Base-by-base conservation (phyloP, 92 coral and sea anemone species). In the Hydrozoanthus gracilis region DNA sequence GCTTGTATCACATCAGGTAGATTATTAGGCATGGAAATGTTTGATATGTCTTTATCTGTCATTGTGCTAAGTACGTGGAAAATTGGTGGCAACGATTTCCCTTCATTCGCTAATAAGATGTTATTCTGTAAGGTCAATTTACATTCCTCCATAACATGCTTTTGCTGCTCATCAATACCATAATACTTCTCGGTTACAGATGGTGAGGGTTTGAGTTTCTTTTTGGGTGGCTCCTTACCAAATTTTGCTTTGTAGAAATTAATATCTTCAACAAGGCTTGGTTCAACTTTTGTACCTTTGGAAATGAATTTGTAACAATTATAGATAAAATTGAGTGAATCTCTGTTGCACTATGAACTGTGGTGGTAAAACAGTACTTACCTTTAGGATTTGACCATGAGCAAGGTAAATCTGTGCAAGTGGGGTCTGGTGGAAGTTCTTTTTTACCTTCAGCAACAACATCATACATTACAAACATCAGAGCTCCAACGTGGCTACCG, bases 401-500 rank as follows among this genome's bases (percentile, higher is more conserved):
- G 83, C 89, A 91, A 71, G 84, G 88, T 76, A 90, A 62, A 70
- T 90, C 91, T 48, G 91, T 90, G 76, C 93, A 90, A n/a, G 90
- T 87, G 66, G 88, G 91, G 56, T 90, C 93, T 56, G 91, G 83
- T 47, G 91, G 93, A 50, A 91, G 61, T 49, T 83, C 79, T 68
- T 68, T 65, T 79, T 88, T 64, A 61, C 87, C 93, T 79, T 88
- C 89, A 71, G 91, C 91, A 88, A 83, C 74, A 68, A 88, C 74
- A 73, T 91, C 93, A 91, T 83, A 67, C 60, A 87, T 76, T 48
- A 83, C 85, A 83, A 91, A 87, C 83, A 91, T 39, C 75, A 91
- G 48, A 82, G 93, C 88, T 61, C 91, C 88, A 88, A 87, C 68
- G 88, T 91, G 93, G 75, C 91, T 87, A 78, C 93, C 83, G 74